Base-by-base conservation (phyloP, 2,888 invertebrate species). In the Podabrus alpinus region DNA sequence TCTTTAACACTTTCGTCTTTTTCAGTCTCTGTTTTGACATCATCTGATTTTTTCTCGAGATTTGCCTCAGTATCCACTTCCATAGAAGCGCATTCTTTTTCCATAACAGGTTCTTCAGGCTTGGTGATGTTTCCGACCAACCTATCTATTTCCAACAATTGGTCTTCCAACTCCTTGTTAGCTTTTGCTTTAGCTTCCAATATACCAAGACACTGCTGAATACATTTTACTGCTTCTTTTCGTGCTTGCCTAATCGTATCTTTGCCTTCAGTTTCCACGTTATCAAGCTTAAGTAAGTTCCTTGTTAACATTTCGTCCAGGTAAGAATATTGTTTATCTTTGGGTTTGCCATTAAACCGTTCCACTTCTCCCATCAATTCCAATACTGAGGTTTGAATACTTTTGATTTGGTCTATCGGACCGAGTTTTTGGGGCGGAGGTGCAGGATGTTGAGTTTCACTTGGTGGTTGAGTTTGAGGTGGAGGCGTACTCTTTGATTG, bases 291-390 rank as follows among this genome's bases (percentile, higher is more conserved):
- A 15, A 98, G 92, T 80, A 98, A 91, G 86, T 96, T 95, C 78
- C 97, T 91, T 1, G 97, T 98, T 61, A 98, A 89, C 97, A 98
- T 97, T 88, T 98, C 98, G 85, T 98, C 98, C 75, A 98, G 88
- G 86, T 92, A 97, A 76, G 94, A 89, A 86, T 96, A 98, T 79
- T 93, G 91, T 84, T 95, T 96, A 84, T 95, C 94, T 82, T 92
- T 92, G n/a, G 90, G 88, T 79, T 90, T 89, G 4, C 95, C 96
- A 67, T 85, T 88, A 85, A 94, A 96, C 78, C 91, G 90, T 81
- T 94, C 93, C 0, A 95, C 94, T 82, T 94, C 90, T 16, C 90
- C 89, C 90, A 94, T 94, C 64, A 96, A 89, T 75, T 93, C 92
- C 29, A 94, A 91, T 2, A 96, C 94, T 83, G 95, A 95, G 61